phyloP scores from a whole-genome alignment of 2,888 invertebrate species.

The Pristionchus maxplancki region DNA sequence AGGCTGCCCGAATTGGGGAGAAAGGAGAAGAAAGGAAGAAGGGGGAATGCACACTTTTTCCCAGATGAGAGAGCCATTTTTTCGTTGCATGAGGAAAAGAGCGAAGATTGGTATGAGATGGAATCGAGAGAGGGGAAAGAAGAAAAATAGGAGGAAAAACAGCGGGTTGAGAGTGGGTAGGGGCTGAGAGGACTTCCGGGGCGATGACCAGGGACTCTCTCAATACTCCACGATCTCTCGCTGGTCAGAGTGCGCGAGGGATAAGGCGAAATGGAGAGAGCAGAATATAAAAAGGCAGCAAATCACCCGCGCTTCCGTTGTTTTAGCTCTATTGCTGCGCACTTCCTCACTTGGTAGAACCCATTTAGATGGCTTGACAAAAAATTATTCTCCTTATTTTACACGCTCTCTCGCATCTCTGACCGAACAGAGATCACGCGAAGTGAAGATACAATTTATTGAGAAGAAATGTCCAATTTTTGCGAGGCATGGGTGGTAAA shows the following conservation, averaged over 20 bases:
- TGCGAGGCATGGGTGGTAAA: too few species aligned
- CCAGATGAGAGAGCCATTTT: constrained; percentile 14
- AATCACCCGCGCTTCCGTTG: background rate
- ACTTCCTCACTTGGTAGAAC: background rate
- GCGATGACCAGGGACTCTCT: background rate
- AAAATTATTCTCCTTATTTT: background rate
- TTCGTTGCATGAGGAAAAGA: background rate
- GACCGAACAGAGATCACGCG: too few species aligned
- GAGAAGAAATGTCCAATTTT: too few species aligned
- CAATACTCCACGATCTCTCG: background rate
- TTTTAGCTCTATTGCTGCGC: background rate
- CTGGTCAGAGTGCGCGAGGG: background rate
- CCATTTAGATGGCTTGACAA: background rate
- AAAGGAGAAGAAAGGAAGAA: constrained; percentile 9
- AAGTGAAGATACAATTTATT: too few species aligned
- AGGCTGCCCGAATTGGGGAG: background rate
- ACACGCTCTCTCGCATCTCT: too few species aligned
- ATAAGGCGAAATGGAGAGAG: background rate
- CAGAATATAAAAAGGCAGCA: background rate
- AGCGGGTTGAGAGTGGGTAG: background rate
- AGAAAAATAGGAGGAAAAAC: background rate
- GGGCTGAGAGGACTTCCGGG: background rate
- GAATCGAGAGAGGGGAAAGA: constrained; percentile 85
- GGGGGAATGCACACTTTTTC: background rate
- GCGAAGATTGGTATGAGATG: constrained; percentile 6